Conservation (phyloP, 2,797 vertebrate species). For the Graptemys geographica region DNA sequence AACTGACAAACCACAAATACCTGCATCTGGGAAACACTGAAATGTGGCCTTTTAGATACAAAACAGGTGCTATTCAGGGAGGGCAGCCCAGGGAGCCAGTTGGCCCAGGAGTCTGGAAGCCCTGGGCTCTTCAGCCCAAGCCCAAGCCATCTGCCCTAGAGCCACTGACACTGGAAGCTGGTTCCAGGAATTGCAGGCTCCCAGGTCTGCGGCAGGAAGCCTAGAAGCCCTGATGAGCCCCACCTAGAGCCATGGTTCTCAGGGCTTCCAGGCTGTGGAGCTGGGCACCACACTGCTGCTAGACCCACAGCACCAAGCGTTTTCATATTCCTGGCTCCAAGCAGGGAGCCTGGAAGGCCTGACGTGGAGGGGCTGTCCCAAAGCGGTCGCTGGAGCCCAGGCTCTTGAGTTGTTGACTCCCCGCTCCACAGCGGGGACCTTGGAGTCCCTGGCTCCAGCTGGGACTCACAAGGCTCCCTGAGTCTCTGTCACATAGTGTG, state of each 20-base stretch:
- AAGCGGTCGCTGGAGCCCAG: background rate
- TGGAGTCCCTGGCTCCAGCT: background rate
- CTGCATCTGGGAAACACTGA: background rate
- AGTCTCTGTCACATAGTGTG: too few relatives aligned
- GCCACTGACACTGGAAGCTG: too few relatives aligned
- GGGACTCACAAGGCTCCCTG: too few relatives aligned
- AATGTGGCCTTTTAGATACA: too few relatives aligned
- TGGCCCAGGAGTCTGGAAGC: background rate
- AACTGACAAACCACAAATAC: background rate
- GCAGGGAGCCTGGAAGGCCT: background rate
- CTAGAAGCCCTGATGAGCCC: background rate
- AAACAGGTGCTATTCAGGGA: background rate
- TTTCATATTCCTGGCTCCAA: background rate
- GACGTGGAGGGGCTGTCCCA: background rate
- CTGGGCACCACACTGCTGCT: background rate
- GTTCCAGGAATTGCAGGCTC: background rate
- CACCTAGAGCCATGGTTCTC: background rate
- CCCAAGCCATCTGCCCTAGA: background rate
- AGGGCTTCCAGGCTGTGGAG: background rate
- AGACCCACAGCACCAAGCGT: background rate
- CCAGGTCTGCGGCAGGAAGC: background rate
- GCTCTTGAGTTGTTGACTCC: background rate
- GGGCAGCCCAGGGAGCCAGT: background rate
- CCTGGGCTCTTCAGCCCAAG: too few relatives aligned
- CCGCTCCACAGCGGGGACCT: background rate